A percentile compares a stretch with the other conserved stretches of the same genome.
phyloP scores from a whole-genome alignment of 1,140 invertebrate genomes.

The Whitmania pigra region DNA sequence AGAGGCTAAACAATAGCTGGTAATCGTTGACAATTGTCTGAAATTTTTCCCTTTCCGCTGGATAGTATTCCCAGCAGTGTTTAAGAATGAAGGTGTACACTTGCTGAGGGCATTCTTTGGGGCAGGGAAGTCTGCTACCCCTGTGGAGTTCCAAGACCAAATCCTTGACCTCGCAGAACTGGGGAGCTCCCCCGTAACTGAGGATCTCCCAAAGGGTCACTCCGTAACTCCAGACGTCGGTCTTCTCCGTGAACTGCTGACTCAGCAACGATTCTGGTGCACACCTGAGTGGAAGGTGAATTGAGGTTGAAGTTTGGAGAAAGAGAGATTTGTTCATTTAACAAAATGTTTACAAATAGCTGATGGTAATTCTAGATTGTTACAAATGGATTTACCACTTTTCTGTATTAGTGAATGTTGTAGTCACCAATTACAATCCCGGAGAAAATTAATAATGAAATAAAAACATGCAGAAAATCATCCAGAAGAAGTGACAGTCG shows the following conservation, averaged over 20 bases:
- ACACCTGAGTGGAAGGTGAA: slow-evolving; percentile 7
- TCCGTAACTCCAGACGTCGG: slow-evolving; percentile 24
- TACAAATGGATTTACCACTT: too few relatives aligned
- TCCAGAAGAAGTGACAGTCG: too few relatives aligned
- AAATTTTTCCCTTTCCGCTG: not conserved
- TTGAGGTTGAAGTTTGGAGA: too few relatives aligned
- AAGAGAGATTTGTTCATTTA: too few relatives aligned
- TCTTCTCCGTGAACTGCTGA: slow-evolving; percentile 16
- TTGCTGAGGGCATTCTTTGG: slow-evolving; percentile 16
- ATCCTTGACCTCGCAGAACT: slow-evolving; percentile 12
- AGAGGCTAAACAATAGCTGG: too few relatives aligned
- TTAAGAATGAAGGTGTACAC: slow-evolving; percentile 18
- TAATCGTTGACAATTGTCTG: not conserved
- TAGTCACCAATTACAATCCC: too few relatives aligned
- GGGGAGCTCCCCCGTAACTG: slow-evolving; percentile 16
- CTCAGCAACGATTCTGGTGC: slow-evolving; percentile 18
- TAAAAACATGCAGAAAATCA: too few relatives aligned
- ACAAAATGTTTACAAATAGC: too few relatives aligned
- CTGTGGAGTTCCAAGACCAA: slow-evolving; percentile 15
- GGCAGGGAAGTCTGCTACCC: slow-evolving; percentile 15
- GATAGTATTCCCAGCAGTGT: slow-evolving; percentile 18
- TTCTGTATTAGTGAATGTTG: too few relatives aligned
- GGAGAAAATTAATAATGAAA: too few relatives aligned
- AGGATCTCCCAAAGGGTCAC: slow-evolving; percentile 24
- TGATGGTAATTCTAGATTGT: too few relatives aligned